Evolutionary conservation across 2,797 vertebrate species (phyloP).

Genomic region (Buphagus erythrorhynchus): DNA sequence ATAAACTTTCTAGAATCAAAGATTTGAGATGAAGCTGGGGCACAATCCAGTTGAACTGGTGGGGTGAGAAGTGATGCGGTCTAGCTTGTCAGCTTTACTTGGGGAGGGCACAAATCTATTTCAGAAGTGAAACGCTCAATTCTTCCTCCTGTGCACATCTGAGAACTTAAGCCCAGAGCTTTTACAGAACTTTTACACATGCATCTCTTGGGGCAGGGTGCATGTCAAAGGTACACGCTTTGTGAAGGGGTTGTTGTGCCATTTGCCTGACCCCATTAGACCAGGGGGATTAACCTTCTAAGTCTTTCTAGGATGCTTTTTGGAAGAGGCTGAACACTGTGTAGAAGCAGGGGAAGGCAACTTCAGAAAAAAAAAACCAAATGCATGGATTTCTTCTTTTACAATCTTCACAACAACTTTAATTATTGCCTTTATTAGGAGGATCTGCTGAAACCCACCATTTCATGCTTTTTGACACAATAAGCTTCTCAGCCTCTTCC

Average conservation of each 20-base stretch:
- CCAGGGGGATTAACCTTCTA: background rate
- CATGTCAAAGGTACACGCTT: background rate
- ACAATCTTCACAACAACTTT: background rate
- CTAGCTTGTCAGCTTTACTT: background rate
- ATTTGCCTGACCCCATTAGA: background rate
- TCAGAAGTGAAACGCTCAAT: background rate
- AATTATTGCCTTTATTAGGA: background rate
- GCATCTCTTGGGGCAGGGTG: background rate
- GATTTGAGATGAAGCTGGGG: background rate
- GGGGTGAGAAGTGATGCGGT: background rate
- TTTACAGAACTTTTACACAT: accelerated
- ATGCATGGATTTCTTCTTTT: background rate
- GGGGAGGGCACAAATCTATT: background rate
- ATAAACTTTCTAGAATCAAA: background rate
- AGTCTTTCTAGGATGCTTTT: background rate
- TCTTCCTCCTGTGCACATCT: background rate
- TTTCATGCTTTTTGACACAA: background rate
- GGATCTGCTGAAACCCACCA: background rate
- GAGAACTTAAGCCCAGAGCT: background rate
- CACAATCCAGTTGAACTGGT: background rate
- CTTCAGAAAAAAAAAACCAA: background rate
- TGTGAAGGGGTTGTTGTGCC: background rate
- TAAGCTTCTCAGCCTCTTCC: background rate
- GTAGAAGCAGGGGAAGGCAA: background rate
- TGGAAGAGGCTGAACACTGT: background rate